Conservation (phyloP, 2,888 invertebrate genomes). For the Archips crataeganus region DNA sequence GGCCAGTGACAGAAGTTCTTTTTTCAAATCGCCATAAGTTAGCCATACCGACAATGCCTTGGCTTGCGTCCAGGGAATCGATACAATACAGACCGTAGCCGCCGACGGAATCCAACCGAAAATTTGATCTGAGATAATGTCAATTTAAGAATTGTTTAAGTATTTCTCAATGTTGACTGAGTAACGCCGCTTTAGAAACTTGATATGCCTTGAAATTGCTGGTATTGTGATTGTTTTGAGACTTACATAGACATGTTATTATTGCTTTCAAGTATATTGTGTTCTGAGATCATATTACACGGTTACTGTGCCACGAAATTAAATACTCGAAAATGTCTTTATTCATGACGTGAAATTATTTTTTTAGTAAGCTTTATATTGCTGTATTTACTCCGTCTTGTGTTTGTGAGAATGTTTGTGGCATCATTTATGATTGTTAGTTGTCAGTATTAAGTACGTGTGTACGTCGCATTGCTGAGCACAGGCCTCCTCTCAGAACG, state of each 20-base stretch:
- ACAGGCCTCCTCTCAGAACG: too few relatives aligned
- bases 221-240: slow-evolving; percentile 2
- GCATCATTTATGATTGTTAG: too few relatives aligned
- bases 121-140: slow-evolving; percentile 39
- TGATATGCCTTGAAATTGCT: not conserved
- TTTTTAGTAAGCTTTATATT: not conserved
- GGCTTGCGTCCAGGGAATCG: slow-evolving; percentile 39
- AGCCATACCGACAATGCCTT: slow-evolving; percentile 34
- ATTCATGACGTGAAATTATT: not conserved
- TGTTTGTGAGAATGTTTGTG: too few relatives aligned
- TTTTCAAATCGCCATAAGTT: slow-evolving; percentile 40
- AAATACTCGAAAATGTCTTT: not conserved
- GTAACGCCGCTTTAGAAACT: slow-evolving; percentile 15
- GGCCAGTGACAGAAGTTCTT: slow-evolving; percentile 30
- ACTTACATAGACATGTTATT: not conserved
- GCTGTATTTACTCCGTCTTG: too few relatives aligned
- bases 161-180: slow-evolving; percentile 14
- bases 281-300: slow-evolving; percentile 2
- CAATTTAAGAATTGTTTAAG: slow-evolving; percentile 32
- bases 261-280: not conserved
- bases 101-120: slow-evolving; percentile 12
- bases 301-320: not conserved
- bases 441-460: too few relatives aligned
- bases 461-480: too few relatives aligned
- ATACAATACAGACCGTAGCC: slow-evolving; percentile 29